Evolutionary conservation across 1,140 invertebrate genomes (phyloP).

Genomic region (Lepidurus arcticus): DNA sequence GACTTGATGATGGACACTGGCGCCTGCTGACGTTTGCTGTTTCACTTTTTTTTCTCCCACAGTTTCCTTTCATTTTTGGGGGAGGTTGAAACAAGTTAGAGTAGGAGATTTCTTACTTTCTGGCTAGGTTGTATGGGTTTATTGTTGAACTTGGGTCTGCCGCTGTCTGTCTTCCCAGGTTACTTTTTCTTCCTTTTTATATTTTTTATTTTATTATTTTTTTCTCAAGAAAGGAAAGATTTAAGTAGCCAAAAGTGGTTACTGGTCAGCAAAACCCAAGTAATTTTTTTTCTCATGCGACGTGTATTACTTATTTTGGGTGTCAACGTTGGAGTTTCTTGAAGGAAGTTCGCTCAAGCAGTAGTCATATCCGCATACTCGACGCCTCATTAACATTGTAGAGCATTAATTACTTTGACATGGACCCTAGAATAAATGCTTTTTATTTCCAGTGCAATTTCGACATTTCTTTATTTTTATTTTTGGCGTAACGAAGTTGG

Average conservation of each 20-base stretch:
- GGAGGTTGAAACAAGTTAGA: neutral
- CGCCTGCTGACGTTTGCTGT: neutral
- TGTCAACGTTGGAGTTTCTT: neutral
- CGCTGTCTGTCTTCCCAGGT: neutral
- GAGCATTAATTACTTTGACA: slow-evolving; percentile 16
- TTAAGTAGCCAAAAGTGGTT: slow-evolving; percentile 3
- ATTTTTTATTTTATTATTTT: neutral
- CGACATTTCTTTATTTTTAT: neutral
- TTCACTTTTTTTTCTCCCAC: neutral
- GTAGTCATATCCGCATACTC: neutral
- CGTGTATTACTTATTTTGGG: neutral
- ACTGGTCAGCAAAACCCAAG: neutral
- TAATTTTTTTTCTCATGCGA: neutral
- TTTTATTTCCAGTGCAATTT: neutral
- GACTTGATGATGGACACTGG: slow-evolving; percentile 5
- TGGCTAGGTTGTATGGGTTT: neutral
- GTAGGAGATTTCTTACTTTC: neutral
- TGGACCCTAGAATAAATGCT: neutral
- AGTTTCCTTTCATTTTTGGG: neutral
- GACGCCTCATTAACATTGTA: slow-evolving; percentile 8
- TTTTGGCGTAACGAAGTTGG: neutral
- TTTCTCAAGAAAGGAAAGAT: neutral
- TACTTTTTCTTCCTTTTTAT: neutral
- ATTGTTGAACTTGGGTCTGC: neutral
- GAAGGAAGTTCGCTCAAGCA: too few relatives aligned